Evolutionary conservation across 1,140 invertebrate species (phyloP).

Genomic region (Caenorhabditis latens): DNA sequence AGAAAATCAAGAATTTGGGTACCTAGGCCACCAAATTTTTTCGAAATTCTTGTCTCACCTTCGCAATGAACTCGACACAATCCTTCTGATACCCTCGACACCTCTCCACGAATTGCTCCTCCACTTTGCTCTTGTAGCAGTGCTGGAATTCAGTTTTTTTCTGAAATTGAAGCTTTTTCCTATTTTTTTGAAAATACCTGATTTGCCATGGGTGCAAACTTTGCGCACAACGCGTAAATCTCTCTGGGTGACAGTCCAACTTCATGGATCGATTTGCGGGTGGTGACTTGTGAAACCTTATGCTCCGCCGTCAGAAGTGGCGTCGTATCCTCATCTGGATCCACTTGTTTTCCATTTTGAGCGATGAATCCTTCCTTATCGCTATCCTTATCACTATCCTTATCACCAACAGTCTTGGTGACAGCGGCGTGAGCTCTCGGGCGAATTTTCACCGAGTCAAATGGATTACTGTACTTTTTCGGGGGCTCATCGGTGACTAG

Average conservation of each 20-base stretch:
- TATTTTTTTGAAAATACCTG: no score
- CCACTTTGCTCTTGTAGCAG: constrained; percentile 66
- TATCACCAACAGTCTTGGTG: not conserved
- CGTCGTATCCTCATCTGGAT: constrained; percentile 33
- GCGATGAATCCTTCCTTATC: constrained; percentile 59
- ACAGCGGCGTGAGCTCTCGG: constrained; percentile 8
- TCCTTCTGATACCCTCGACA: constrained; percentile 67
- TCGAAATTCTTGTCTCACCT: not conserved
- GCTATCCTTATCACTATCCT: not conserved
- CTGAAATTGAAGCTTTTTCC: no score
- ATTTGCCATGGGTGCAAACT: constrained; percentile 64
- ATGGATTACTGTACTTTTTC: constrained; percentile 40
- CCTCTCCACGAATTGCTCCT: constrained; percentile 65
- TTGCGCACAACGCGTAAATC: constrained; percentile 59
- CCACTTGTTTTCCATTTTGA: constrained; percentile 52
- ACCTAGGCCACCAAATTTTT: no score
- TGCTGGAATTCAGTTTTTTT: constrained; percentile 46
- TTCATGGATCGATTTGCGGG: constrained; percentile 33
- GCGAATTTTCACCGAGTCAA: constrained; percentile 2
- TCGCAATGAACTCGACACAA: constrained; percentile 64
- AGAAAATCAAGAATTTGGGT: no score
- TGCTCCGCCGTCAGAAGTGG: not conserved
- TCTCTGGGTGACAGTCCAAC: constrained; percentile 60
- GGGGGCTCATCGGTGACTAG: not conserved
- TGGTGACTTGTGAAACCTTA: constrained; percentile 24